Conservation (phyloP, 2,888 invertebrate genomes). For the Dysmachus trigonus region DNA sequence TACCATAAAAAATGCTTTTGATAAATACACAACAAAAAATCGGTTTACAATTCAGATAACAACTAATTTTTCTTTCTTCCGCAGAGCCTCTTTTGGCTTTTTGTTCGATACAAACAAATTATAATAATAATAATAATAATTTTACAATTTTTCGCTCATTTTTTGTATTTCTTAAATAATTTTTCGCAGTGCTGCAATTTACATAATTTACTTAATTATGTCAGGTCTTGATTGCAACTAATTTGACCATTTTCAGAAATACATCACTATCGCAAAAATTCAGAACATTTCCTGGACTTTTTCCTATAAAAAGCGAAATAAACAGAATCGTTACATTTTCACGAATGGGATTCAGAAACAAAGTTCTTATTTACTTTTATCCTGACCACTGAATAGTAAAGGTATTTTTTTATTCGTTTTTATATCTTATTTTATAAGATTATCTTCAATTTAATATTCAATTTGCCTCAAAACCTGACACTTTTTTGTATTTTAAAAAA, state of each 20-base stretch:
- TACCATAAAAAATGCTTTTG: constrained; percentile 50
- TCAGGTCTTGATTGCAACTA: neutral
- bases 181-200: neutral
- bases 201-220: neutral
- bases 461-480: neutral
- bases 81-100: neutral
- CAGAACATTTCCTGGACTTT: no score
- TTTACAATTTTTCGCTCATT: neutral
- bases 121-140: neutral
- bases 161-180: neutral
- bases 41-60: neutral
- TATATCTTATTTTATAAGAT: no score
- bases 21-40: constrained; percentile 42
- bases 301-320: no score
- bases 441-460: neutral
- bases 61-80: neutral
- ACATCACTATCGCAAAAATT: neutral
- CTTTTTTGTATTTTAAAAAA: neutral
- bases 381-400: no score
- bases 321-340: no score
- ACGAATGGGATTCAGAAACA: no score
- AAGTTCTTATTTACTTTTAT: no score
- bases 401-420: no score
- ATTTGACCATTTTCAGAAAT: neutral
- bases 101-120: neutral